Base-by-base conservation (phyloP, 2,888 invertebrate species). In the Carabus problematicus region DNA sequence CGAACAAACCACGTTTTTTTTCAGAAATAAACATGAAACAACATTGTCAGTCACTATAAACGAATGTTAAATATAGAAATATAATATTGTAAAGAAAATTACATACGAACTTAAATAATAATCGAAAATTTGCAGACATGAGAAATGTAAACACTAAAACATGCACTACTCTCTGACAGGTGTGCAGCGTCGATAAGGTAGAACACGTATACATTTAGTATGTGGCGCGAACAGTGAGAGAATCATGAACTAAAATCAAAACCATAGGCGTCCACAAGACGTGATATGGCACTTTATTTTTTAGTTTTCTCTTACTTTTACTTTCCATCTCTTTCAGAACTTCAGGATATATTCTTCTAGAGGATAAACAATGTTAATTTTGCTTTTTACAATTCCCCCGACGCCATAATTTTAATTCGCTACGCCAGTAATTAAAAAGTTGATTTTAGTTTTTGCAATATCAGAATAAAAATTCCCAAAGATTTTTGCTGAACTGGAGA, bases 61-160 rank as follows among this genome's bases (percentile, higher is more conserved):
- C 9, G 52, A 18, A 52, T 18, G 16, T 11, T 16, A 0, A 0
- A 16, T 6, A 16, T 18, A 52, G 9, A 52, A 7, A 52, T 16
- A 52, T n/a, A 18, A 47, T 11, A 14, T 47, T 14, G n/a, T 14
- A 16, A 11, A 7, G 9, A 18, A 12, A 52, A 16, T 52, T 52
- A 52, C 52, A 18, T 19, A 52, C 52, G 11, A 16, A 18, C 19
- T 52, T 52, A 0, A 19, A 7, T 1, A 52, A 52, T 52, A 52
- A 12, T 52, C 52, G 52, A 4, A 18, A 18, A 52, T 18, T 18
- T 52, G 8, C 52, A 52, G 52, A 52, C 52, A 52, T 52, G 52
- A 52, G 19, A 52, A 52, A 52, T 52, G 52, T 52, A 52, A 52
- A 52, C 52, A 52, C 52, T 52, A 52, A 52, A 52, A 52, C 52